Base-by-base conservation (phyloP, 2,888 invertebrate genomes). In the Idaea straminata region DNA sequence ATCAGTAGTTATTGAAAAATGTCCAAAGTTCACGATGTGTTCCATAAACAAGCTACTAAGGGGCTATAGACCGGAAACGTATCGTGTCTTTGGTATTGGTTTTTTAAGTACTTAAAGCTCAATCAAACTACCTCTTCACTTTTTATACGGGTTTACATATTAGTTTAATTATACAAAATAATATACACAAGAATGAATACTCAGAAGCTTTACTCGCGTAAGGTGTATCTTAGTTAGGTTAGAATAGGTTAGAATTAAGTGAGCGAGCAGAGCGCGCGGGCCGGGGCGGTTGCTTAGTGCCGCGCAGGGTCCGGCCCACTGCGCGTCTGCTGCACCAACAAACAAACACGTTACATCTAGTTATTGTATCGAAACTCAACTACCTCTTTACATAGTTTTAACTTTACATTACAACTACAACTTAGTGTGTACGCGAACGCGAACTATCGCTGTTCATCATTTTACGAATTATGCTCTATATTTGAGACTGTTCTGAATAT, bases 101-200 rank as follows among this genome's bases (percentile, higher is more conserved):
- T 89, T 89, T 25, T 89, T 88, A 88, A 87, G 90, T 91, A 91
- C 92, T 91, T 90, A 92, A 72, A 91, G 91, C 91, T 91, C 89
- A 91, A 91, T 88, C 86, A 90, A 47, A 85, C 89, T 92, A 92
- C 92, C 92, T 92, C 92, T 92, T 91, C 91, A 91, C 88, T 90
- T 92, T 91, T 92, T 92, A 91, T 92, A 92, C 92, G 92, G 92
- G 92, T 92, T 92, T 92, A 91, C 91, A 92, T 88, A 91, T 89
- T 92, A 92, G 92, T 92, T 91, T 91, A 92, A 92, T 92, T 92
- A 92, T 92, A 92, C 92, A 92, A 89, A 89, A 89, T 25, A 25
- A 25, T 89, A 89, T 91, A 91, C 88, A 91, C 89, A 91, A 85
- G 87, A 91, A 88, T 85, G 78, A 92, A 92, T 92, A 92, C 92